Conservation (phyloP, 2,113 vertebrate genomes). For the Saimiri boliviensis region DNA sequence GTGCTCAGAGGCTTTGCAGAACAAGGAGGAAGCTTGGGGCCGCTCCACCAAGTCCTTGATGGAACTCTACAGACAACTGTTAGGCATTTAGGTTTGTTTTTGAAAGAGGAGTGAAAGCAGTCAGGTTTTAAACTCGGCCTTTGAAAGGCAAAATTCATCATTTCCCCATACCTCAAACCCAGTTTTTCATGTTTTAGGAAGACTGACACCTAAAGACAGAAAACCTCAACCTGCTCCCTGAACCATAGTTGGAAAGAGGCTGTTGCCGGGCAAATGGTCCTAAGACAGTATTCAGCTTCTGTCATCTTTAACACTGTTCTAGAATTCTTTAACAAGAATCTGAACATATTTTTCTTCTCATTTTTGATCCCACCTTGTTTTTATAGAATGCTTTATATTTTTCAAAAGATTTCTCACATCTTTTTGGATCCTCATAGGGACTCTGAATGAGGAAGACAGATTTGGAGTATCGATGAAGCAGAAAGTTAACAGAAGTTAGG, state of each 20-base stretch:
- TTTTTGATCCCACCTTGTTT: background rate
- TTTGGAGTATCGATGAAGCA: background rate
- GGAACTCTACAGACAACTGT: background rate
- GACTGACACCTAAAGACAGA: background rate
- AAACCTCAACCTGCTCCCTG: background rate
- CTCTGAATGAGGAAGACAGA: background rate
- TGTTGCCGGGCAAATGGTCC: background rate
- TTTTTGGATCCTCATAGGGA: background rate
- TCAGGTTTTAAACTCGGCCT: background rate
- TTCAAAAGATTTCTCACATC: slow-evolving; percentile 4
- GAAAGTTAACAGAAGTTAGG: slow-evolving; percentile 11
- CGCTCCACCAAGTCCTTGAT: no score
- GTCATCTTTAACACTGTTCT: background rate
- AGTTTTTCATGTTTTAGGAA: slow-evolving; percentile 1
- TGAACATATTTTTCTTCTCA: background rate
- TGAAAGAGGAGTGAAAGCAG: background rate
- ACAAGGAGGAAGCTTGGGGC: background rate
- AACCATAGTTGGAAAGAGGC: background rate
- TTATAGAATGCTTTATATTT: slow-evolving; percentile 11
- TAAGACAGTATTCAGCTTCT: background rate
- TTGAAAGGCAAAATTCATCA: background rate
- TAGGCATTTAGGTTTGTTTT: background rate
- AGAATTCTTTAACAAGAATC: background rate
- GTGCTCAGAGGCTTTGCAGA: background rate
- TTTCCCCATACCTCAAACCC: background rate